Evolutionary conservation across 2,888 invertebrate species (phyloP).

Genomic region (Harpalus rufipes): DNA sequence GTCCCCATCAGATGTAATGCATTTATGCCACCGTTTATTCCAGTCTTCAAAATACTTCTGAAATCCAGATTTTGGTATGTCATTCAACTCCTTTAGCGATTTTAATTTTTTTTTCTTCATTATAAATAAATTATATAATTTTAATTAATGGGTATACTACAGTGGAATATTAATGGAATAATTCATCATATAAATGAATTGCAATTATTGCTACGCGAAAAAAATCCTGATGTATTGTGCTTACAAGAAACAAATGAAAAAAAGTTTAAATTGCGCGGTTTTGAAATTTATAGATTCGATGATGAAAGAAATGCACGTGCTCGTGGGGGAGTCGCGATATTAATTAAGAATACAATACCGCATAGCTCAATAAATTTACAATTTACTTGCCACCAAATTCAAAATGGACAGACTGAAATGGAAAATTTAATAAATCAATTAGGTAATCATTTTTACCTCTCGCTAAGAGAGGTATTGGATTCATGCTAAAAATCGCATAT

Average conservation of each 20-base stretch:
- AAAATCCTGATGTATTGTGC: background rate
- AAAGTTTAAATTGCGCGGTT: background rate
- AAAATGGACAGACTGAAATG: background rate
- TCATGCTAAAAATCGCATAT: too few relatives aligned
- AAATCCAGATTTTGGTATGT: too few relatives aligned
- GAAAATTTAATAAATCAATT: constrained; percentile 7
- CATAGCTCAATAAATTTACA: background rate
- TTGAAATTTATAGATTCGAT: constrained; percentile 2
- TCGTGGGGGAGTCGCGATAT: background rate
- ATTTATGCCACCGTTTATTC: too few relatives aligned
- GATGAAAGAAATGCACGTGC: background rate
- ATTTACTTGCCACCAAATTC: background rate
- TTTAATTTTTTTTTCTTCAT: too few relatives aligned
- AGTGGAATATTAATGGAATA: background rate
- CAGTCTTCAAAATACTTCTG: too few relatives aligned
- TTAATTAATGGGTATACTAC: background rate
- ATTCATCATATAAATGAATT: background rate
- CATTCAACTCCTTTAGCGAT: too few relatives aligned
- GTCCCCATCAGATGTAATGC: too few relatives aligned
- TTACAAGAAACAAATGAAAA: constrained; percentile 16
- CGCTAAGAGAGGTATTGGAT: too few relatives aligned
- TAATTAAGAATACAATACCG: background rate
- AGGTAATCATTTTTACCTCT: too few relatives aligned
- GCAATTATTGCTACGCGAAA: background rate
- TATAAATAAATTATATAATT: background rate